Evolutionary conservation across 2,113 vertebrate genomes (phyloP).

Genomic region (Dryoscopus gambensis): DNA sequence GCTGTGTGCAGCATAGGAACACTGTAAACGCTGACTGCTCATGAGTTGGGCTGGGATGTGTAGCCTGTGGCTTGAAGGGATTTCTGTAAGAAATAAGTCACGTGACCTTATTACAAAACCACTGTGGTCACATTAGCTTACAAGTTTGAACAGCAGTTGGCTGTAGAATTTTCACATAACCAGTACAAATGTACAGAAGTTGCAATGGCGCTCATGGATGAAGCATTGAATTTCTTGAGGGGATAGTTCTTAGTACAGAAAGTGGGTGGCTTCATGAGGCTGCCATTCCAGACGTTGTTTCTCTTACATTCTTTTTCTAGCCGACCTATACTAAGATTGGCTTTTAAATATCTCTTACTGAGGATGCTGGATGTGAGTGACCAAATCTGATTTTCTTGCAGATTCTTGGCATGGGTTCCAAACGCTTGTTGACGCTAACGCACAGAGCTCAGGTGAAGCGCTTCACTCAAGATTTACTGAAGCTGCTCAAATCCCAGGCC

Average conservation of each 20-base stretch:
- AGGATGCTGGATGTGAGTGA: not conserved
- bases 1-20: not conserved
- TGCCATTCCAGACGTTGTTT: not conserved
- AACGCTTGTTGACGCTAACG: conserved; percentile 89
- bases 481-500: conserved; percentile 96
- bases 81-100: not conserved
- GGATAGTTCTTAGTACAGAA: not conserved
- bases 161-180: not conserved
- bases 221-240: not conserved
- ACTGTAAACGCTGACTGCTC: too few relatives aligned
- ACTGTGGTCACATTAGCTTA: not conserved
- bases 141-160: not conserved
- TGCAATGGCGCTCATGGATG: not conserved
- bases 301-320: not conserved
- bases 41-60: not conserved
- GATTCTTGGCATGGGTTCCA: conserved; percentile 96
- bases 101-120: not conserved
- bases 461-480: conserved; percentile 94
- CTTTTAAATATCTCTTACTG: not conserved
- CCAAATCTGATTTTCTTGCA: conserved; percentile 38
- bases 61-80: not conserved
- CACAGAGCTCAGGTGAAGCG: conserved; percentile 96
- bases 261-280: not conserved
- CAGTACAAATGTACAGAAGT: not conserved
- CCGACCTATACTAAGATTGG: not conserved